Conservation (phyloP, 2,888 invertebrate genomes). For the Drymonia ruficornis region DNA sequence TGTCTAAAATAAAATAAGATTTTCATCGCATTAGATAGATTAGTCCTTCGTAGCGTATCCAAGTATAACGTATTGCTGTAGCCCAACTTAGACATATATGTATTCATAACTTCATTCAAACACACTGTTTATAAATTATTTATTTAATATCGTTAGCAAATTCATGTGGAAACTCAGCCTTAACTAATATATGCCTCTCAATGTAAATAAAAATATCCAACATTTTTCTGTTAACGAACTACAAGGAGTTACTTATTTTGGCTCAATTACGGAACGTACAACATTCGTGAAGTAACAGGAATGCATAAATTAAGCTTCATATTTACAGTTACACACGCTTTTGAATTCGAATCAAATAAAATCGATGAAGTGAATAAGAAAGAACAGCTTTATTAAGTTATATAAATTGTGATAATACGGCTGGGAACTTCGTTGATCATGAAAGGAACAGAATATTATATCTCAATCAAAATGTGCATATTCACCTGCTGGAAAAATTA, state of each 20-base stretch:
- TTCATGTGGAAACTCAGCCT: slow-evolving; percentile 19
- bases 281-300: slow-evolving; percentile 26
- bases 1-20: no score
- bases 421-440: not conserved
- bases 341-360: not conserved
- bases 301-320: slow-evolving; percentile 13
- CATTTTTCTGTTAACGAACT: slow-evolving; percentile 24
- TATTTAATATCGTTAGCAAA: slow-evolving; percentile 7
- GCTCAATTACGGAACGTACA: slow-evolving; percentile 22
- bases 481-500: no score
- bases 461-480: no score
- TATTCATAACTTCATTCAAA: no score
- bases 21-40: no score
- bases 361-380: not conserved
- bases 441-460: no score
- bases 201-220: slow-evolving; percentile 27
- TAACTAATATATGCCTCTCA: slow-evolving; percentile 8
- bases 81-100: no score
- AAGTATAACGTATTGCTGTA: no score
- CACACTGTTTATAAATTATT: no score
- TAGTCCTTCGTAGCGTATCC: no score
- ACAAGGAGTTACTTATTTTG: slow-evolving; percentile 13
- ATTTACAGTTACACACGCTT: not conserved
- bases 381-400: not conserved
- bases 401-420: not conserved